Percentiles rank a stretch among this genome's conserved stretches.
Conservation (phyloP, 2,888 invertebrate species). For the Mesorhabditis sp. region DNA sequence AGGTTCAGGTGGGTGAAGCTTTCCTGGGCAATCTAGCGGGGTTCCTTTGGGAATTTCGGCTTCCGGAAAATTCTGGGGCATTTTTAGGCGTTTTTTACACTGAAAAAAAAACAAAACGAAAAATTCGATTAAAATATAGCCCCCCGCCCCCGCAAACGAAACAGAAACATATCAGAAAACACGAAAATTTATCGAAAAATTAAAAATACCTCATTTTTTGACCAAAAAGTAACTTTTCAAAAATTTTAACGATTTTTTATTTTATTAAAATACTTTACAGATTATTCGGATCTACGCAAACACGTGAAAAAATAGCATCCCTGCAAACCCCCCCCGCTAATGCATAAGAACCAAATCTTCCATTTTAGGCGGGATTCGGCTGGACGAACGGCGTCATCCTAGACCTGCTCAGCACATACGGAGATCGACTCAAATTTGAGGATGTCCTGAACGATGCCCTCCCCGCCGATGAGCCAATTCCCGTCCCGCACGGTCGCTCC, state of each 20-base stretch:
- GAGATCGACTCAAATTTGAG: constrained; percentile 39
- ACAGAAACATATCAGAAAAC: background rate
- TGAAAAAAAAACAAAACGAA: too few species aligned
- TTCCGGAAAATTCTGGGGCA: background rate
- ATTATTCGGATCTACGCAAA: too few species aligned
- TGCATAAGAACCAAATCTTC: too few species aligned
- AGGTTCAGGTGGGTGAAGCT: constrained; percentile 42
- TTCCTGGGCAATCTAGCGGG: too few species aligned
- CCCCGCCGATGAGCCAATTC: background rate
- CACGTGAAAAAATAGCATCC: too few species aligned
- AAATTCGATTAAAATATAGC: too few species aligned
- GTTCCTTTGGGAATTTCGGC: too few species aligned
- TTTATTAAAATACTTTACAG: too few species aligned
- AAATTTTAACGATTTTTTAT: background rate
- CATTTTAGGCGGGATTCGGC: constrained; percentile 51
- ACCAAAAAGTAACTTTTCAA: background rate
- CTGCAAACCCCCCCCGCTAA: too few species aligned
- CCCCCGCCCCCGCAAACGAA: too few species aligned
- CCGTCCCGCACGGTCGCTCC: constrained; percentile 11
- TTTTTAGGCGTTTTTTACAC: too few species aligned
- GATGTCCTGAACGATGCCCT: constrained; percentile 8
- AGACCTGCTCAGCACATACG: constrained; percentile 50
- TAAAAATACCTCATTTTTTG: background rate
- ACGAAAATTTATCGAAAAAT: background rate
- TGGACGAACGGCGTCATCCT: constrained; percentile 57